Percentiles rank a stretch among this genome's conserved stretches.
Evolutionary conservation across 2,113 vertebrate genomes (phyloP).

Genomic region (Trinectes maculatus): DNA sequence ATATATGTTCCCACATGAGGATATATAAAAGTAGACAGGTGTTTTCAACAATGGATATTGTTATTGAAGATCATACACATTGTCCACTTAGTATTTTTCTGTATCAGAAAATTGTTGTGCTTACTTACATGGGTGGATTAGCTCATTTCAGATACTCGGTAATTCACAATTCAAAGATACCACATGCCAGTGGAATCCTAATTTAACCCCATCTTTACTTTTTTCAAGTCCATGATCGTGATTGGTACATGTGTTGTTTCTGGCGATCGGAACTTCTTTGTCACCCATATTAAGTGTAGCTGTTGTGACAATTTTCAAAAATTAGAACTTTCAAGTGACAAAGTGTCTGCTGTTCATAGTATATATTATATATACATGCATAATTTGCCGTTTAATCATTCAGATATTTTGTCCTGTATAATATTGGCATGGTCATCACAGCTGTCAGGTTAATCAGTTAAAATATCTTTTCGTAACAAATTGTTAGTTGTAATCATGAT

Average conservation of each 20-base stretch:
- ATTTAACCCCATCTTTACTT: constrained; percentile 9
- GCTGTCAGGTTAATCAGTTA: constrained; percentile 27
- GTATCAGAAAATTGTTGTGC: constrained; percentile 85
- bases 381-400: constrained; percentile 44
- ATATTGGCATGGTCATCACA: constrained; percentile 14
- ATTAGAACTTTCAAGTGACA: background rate
- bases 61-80: constrained; percentile 69
- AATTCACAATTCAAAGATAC: constrained; percentile 61
- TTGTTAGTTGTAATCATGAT: constrained; percentile 41
- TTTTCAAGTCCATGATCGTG: constrained; percentile 2
- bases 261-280: background rate
- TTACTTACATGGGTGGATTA: constrained; percentile 79
- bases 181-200: constrained; percentile 45
- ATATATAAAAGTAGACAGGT: constrained; percentile 65
- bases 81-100: constrained; percentile 82
- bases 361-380: constrained; percentile 14
- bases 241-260: constrained; percentile 14
- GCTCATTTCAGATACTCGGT: constrained; percentile 72
- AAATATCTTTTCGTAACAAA: constrained; percentile 44
- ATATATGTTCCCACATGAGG: constrained; percentile 64
- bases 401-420: constrained; percentile 16
- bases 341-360: constrained; percentile 8
- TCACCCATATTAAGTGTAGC: background rate
- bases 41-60: constrained; percentile 64
- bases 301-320: background rate